Base-by-base conservation (phyloP, 2,888 invertebrate genomes). In the Danaus chrysippus region DNA sequence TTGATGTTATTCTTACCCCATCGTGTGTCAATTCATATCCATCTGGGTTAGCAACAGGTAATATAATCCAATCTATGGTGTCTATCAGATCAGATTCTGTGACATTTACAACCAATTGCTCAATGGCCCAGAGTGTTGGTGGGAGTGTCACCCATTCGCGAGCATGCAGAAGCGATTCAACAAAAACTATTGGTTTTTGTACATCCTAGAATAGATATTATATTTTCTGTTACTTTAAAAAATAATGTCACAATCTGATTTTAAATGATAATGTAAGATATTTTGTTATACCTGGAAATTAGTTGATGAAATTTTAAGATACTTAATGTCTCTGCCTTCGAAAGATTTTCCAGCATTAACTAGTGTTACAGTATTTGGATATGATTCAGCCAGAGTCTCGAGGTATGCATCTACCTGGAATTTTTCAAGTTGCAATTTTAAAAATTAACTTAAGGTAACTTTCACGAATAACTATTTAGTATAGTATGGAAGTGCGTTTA, bases 11-110 rank as follows among this genome's bases (percentile, higher is more conserved):
- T 76, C 83, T 77, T 70, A 92, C 92, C 56, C 63, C 75, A 0
- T 79, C 80, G 68, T 92, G 92, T 2, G 92, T 88, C 78, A 85
- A 93, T 62, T 92, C 92, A 71, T 94, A 95, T 1, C 95, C 95
- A 77, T 95, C 95, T 9, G 95, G 94, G 76, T 95, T 95, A 44
- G 93, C 83, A 9, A 93, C 84, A 0, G 95, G 95, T 15, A 94
- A 66, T 54, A 94, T 91, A 69, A 92, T 92, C 93, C 94, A 95
- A 74, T 95, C 94, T 43, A 94, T 88, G 46, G 91, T 80, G 11
- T 92, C 79, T 9, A 93, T 76, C 2, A 95, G 73, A 55, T 91
- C 79, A 1, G 76, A 76, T 61, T 93, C 93, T 1, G 79, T 83
- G 10, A 91, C 81, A 70, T 94, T 92, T 55, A 91, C 86, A 1